Evolutionary conservation across 2,113 vertebrate genomes (phyloP), one percentile per base, ranked within the genome.

Genomic region (Hydropotes inermis): DNA sequence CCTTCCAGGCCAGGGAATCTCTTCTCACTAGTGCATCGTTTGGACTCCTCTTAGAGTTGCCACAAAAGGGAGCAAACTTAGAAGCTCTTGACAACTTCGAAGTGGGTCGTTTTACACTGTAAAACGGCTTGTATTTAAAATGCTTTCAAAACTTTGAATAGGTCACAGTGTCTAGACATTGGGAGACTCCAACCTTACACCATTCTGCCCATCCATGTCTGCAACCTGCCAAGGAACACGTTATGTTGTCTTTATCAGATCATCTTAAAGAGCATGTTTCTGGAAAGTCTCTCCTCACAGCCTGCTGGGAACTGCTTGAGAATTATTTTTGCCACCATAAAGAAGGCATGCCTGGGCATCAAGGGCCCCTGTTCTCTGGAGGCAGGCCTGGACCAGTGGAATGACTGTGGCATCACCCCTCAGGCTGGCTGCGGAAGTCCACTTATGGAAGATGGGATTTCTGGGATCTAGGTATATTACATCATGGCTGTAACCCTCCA

Each of bases 81-180:
- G 92, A 64, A 23, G 55, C 45, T 82, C 90, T 47, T 64, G 4
- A 36, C 89, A 81, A 64, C 28, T 84, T 95, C 87, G n/a, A 95
- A 83, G 54, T 82, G 87, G 92, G 50, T 96, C 81, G 87, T 50
- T 57, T 96, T 95, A 88, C n/a, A 70, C 25, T 30, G 2, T 36
- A 52, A 94, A 95, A 90, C 33, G 83, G 60, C 28, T 91, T 93
- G 55, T 76, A 97, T 96, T 97, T 97, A 97, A 87, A 89, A 94
- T 93, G 57, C 82, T 94, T 97, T 96, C 58, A 60, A 82, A 97
- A 85, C 64, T 74, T 55, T 61, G 74, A 95, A 39, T 15, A 92
- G 81, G 96, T 61, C 81, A 87, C 17, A 39, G 74, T 47, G 92
- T 98, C 97, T 95, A 98, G 97, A 97, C 96, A 55, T 6, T 3